These are phyloP conservation scores for Crematogaster levior DNA, from an alignment of 2,888 invertebrate genomes.

Conservation along the genomic window DNA sequence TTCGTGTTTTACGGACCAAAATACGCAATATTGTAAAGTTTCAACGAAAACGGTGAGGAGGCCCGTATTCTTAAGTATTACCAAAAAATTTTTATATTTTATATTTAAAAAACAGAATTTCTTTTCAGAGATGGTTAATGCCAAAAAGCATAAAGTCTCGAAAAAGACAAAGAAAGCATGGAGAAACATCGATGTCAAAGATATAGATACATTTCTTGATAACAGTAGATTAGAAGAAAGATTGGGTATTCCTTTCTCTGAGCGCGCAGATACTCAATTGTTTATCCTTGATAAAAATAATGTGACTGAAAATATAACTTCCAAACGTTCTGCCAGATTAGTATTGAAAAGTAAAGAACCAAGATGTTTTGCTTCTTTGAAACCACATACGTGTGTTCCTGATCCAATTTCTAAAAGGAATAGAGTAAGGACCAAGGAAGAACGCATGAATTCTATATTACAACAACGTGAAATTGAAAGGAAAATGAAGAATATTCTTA, in stretches of 20 bases:
- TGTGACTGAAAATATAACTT: conserved; percentile 83
- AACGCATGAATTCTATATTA: conserved; percentile 86
- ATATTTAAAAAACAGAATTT: too few species aligned
- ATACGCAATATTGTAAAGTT: too few species aligned
- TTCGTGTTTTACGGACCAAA: too few species aligned
- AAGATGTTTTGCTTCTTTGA: conserved; percentile 89
- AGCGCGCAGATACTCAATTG: conserved; percentile 90
- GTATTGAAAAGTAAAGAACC: conserved; percentile 87
- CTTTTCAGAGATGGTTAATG: conserved; percentile 63
- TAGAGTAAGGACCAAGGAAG: conserved; percentile 87
- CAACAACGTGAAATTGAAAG: conserved; percentile 75
- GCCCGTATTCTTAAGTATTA: too few species aligned
- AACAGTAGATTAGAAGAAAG: conserved; percentile 94
- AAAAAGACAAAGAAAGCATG: conserved; percentile 94
- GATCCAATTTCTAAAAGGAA: conserved; percentile 90
- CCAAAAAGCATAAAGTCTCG: conserved; percentile 86
- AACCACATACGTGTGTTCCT: conserved; percentile 91
- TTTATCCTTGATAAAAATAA: conserved; percentile 90
- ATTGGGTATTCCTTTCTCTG: conserved; percentile 88
- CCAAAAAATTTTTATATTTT: too few species aligned
- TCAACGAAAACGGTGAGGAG: too few species aligned
- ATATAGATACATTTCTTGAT: conserved; percentile 95
- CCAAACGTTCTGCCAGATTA: conserved; percentile 83
- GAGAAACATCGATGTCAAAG: conserved; percentile 94
- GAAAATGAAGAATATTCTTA: conserved; percentile 85